phyloP scores from a whole-genome alignment of 1,140 invertebrate species.

The Bombus pascuorum region DNA sequence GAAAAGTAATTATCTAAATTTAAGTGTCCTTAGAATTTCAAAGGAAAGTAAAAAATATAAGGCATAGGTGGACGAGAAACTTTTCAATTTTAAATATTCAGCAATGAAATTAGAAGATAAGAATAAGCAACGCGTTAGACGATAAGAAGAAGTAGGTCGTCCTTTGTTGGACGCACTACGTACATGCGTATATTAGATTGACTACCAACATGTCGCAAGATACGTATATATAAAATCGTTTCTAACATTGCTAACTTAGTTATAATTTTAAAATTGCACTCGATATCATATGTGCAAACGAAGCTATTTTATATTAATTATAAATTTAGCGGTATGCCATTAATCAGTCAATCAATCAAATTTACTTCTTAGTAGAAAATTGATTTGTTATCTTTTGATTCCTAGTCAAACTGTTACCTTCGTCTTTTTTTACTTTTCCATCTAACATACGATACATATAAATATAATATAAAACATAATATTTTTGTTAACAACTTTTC shows the following conservation, averaged over 20 bases:
- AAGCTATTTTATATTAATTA: not conserved
- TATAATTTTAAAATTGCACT: not conserved
- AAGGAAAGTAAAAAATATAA: not conserved
- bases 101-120: not conserved
- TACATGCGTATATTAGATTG: too few species aligned
- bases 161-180: too few species aligned
- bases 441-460: not conserved
- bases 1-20: too few species aligned
- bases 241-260: not conserved
- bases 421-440: not conserved
- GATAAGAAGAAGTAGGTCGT: not conserved
- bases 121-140: not conserved
- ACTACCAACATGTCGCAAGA: not conserved
- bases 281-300: accelerated
- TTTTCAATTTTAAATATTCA: not conserved
- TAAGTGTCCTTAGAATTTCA: too few species aligned
- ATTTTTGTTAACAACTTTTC: not conserved
- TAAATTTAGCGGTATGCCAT: not conserved
- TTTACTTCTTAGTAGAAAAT: not conserved
- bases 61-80: not conserved
- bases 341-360: too few species aligned
- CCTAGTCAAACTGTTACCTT: too few species aligned
- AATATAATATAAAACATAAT: too few species aligned
- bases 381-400: too few species aligned
- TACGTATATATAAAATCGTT: not conserved